Evolutionary conservation across 2,797 vertebrate species (phyloP).

Genomic region (Ceyx erithaca): DNA sequence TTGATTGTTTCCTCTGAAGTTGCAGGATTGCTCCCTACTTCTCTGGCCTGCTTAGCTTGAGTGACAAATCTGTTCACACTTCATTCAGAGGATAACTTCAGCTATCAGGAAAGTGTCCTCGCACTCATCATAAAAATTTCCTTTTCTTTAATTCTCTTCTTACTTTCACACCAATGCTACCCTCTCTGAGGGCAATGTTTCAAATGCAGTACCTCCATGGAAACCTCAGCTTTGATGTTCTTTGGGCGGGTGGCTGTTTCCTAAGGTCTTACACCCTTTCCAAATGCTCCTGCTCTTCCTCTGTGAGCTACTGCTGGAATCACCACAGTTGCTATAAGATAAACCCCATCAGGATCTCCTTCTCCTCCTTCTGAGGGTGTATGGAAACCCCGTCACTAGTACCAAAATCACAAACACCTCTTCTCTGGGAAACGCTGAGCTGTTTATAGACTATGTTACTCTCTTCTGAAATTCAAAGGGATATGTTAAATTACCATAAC

Average conservation of each 20-base stretch:
- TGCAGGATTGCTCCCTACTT: not conserved
- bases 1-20: not conserved
- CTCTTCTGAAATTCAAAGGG: conserved; percentile 14
- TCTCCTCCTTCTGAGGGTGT: not conserved
- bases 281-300: not conserved
- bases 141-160: not conserved
- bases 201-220: not conserved
- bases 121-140: not conserved
- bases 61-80: not conserved
- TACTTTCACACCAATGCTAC: not conserved
- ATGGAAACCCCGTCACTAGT: not conserved
- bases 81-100: not conserved
- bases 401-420: not conserved
- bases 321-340: not conserved
- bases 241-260: not conserved
- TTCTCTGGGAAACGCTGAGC: not conserved
- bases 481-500: conserved; percentile 40
- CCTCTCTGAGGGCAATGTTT: not conserved
- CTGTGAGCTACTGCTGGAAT: not conserved
- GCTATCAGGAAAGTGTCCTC: not conserved
- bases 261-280: not conserved
- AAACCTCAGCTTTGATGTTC: not conserved
- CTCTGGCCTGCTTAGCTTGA: not conserved
- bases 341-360: not conserved
- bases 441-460: not conserved